Evolutionary conservation across 2,888 invertebrate genomes (phyloP).

Genomic region (Parnassius apollo): DNA sequence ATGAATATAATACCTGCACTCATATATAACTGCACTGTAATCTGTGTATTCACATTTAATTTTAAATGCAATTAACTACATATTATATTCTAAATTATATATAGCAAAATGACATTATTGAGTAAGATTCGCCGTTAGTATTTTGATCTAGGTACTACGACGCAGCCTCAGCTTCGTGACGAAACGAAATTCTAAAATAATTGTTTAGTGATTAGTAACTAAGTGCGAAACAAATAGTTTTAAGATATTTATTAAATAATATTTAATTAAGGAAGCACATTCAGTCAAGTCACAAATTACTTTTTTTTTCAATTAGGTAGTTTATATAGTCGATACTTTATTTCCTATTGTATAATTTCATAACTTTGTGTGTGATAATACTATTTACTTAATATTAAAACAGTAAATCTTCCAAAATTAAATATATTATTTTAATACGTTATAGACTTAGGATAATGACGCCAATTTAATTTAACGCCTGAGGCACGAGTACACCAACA

Average conservation of each 20-base stretch:
- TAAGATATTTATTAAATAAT: constrained; percentile 29
- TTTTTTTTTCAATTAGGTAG: not conserved
- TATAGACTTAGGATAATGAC: constrained; percentile 11
- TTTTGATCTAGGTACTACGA: constrained; percentile 48
- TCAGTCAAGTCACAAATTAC: constrained; percentile 10
- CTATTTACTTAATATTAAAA: too few species aligned
- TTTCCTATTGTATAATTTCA: not conserved
- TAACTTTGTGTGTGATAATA: not conserved
- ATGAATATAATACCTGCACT: constrained; percentile 30
- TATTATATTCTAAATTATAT: constrained; percentile 35
- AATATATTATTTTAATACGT: constrained; percentile 11
- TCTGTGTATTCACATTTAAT: constrained; percentile 44
- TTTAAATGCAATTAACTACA: constrained; percentile 40
- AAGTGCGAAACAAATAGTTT: constrained; percentile 47
- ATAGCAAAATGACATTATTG: constrained; percentile 34
- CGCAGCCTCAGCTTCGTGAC: constrained; percentile 51
- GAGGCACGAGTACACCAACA: constrained; percentile 13
- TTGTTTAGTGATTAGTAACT: constrained; percentile 61
- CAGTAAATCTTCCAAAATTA: not conserved
- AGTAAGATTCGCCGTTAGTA: constrained; percentile 47
- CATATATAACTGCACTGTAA: constrained; percentile 45
- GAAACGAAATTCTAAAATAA: constrained; percentile 79
- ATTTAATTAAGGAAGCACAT: constrained; percentile 32
- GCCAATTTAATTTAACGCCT: constrained; percentile 21
- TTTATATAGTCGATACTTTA: not conserved